Percentiles rank a stretch among this genome's conserved stretches.
phyloP scores from a whole-genome alignment of 2,113 vertebrate species.

The Dasyurus viverrinus region DNA sequence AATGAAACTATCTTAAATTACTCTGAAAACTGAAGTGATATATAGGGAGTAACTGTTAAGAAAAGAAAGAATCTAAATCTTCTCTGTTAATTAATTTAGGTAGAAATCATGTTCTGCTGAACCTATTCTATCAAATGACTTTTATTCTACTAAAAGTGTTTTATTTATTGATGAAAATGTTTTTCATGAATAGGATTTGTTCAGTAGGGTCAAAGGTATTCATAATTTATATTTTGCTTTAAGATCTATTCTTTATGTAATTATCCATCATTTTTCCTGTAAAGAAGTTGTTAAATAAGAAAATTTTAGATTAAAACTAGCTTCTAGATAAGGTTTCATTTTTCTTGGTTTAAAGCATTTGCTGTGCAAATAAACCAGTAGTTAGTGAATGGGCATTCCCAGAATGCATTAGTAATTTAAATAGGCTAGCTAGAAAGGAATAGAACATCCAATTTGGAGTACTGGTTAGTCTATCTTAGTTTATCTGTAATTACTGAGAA shows the following conservation, averaged over 20 bases:
- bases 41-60: fast-evolving
- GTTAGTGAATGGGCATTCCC: conserved; percentile 20
- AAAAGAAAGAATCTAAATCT: not conserved
- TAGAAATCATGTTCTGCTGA: not conserved
- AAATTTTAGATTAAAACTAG: not conserved
- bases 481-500: conserved; percentile 67
- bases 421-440: conserved; percentile 46
- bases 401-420: conserved; percentile 65
- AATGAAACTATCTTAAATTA: not conserved
- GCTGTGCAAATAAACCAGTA: conserved; percentile 21
- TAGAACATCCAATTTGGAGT: not conserved
- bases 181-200: not conserved
- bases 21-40: not conserved
- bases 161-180: not conserved
- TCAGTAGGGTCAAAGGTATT: not conserved
- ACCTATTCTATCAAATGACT: not conserved
- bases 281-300: conserved; percentile 14
- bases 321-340: not conserved
- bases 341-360: not conserved
- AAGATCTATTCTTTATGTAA: conserved; percentile 8
- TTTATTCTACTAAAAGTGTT: not conserved
- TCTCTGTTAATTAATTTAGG: not conserved
- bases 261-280: not conserved
- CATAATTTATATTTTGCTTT: not conserved
- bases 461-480: conserved; percentile 53